These are phyloP conservation scores for Vidua chalybeata DNA, from an alignment of 2,113 vertebrate genomes.

Conservation along the genomic window DNA sequence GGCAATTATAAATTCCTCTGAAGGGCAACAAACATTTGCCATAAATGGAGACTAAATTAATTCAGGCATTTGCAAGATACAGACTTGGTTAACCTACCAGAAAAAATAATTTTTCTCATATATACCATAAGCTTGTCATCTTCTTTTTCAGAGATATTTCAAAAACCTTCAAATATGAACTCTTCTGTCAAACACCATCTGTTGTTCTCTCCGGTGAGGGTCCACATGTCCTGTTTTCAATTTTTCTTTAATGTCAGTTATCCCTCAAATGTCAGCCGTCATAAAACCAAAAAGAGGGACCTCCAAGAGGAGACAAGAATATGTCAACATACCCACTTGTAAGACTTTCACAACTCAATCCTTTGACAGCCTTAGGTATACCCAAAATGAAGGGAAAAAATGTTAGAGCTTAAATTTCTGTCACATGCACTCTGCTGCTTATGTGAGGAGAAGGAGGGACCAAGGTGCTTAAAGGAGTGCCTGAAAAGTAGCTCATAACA, in stretches of 20 bases:
- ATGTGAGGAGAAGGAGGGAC: not conserved
- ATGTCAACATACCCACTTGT: not conserved
- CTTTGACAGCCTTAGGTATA: not conserved
- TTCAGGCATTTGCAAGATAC: not conserved
- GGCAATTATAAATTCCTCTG: constrained; percentile 41
- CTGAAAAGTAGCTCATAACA: not conserved
- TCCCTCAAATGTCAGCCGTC: not conserved
- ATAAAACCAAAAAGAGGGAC: not conserved
- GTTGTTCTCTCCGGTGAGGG: not conserved
- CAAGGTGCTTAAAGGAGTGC: not conserved
- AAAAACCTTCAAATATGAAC: not conserved
- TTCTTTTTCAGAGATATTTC: not conserved
- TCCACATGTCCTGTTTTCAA: not conserved
- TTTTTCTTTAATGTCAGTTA: not conserved
- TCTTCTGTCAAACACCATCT: not conserved
- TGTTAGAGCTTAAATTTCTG: not conserved
- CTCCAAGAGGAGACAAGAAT: not conserved
- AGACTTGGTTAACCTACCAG: not conserved
- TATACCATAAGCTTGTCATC: not conserved
- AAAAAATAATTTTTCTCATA: not conserved
- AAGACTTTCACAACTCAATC: not conserved
- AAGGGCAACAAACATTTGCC: constrained; percentile 19
- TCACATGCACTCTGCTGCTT: not conserved
- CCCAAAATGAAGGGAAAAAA: not conserved
- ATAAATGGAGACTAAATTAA: constrained; percentile 18